Conservation (phyloP, 2,113 vertebrate genomes). For the Peromyscus polionotus region DNA sequence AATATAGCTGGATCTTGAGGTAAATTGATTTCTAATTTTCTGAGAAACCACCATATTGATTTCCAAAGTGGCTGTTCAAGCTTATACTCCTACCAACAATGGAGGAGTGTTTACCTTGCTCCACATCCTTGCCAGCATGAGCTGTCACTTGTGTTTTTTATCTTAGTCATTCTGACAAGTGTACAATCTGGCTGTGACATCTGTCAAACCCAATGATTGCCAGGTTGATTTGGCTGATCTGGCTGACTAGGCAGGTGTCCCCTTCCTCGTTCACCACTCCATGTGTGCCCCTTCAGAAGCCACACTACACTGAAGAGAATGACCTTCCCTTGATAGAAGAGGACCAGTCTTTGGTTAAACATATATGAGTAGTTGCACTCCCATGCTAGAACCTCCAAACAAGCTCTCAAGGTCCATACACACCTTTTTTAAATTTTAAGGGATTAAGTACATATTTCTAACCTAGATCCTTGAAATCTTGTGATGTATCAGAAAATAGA, state of each 20-base stretch:
- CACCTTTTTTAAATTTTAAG: neutral
- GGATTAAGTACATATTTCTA: slow-evolving; percentile 17
- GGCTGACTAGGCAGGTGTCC: neutral
- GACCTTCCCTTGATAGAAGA: neutral
- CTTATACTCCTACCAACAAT: neutral
- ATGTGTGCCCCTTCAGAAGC: neutral
- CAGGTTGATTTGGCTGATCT: neutral
- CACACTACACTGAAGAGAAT: neutral
- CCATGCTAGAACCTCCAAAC: neutral
- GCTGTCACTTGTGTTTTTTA: neutral
- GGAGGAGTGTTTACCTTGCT: neutral
- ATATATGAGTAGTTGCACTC: neutral
- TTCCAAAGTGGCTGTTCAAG: neutral
- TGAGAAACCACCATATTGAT: neutral
- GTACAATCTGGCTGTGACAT: neutral
- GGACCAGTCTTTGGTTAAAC: neutral
- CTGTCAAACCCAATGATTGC: neutral
- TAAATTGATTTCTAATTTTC: neutral
- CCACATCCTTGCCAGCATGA: neutral
- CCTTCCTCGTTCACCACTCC: neutral
- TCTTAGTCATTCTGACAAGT: neutral
- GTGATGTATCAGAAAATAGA: slow-evolving; percentile 11
- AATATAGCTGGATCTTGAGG: neutral
- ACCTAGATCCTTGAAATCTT: slow-evolving; percentile 30
- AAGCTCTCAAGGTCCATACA: neutral